phyloP scores from a whole-genome alignment of 2,113 vertebrate species.

The Cyanocitta stelleri region DNA sequence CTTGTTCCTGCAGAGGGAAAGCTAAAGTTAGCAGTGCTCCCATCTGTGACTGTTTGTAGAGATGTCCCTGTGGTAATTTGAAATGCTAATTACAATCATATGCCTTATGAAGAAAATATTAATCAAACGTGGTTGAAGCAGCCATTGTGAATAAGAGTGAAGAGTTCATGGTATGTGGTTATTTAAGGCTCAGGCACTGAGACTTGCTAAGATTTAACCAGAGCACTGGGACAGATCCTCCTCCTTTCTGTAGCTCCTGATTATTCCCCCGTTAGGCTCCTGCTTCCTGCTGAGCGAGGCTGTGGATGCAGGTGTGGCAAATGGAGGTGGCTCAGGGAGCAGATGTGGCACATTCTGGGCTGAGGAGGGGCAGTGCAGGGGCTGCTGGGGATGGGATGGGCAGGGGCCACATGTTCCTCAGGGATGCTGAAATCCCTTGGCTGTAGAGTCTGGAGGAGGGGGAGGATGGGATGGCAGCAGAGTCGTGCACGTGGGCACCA shows the following conservation, averaged over 20 bases:
- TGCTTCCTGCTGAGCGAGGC: not conserved
- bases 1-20: constrained; percentile 20
- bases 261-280: rapidly evolving
- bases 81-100: constrained; percentile 64
- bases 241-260: not conserved
- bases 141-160: not conserved
- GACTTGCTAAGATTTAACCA: not conserved
- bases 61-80: constrained; percentile 54
- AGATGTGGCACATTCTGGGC: not conserved
- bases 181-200: not conserved
- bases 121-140: constrained; percentile 31
- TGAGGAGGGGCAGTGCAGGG: not conserved
- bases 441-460: not conserved
- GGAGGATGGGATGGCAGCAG: not conserved
- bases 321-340: not conserved
- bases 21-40: constrained; percentile 63
- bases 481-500: rapidly evolving
- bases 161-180: not conserved
- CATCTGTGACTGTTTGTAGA: constrained; percentile 48
- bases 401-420: rapidly evolving
- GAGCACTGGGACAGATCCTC: not conserved
- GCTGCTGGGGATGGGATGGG: rapidly evolving
- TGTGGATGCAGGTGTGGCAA: rapidly evolving
- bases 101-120: constrained; percentile 52
- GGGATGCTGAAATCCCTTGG: not conserved